Base-by-base conservation (phyloP, 2,888 invertebrate genomes). In the Argynnis bischoffii region DNA sequence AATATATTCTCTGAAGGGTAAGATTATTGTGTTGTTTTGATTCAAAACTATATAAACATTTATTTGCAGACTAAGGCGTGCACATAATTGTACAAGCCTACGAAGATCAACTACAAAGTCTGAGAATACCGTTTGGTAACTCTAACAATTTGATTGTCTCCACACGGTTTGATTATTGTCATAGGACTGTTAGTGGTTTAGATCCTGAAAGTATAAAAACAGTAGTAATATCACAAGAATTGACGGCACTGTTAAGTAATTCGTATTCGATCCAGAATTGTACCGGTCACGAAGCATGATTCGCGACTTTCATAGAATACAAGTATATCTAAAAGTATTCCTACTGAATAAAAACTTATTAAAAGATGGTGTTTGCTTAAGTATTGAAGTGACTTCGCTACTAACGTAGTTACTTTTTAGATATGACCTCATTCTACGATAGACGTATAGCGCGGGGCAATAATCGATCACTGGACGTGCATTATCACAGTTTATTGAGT, bases 381-480 rank as follows among this genome's bases (percentile, higher is more conserved):
- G 59, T 59, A 48, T 59, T 48, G 5, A 59, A 59, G 48, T 59
- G 59, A 59, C 48, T 59, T 59, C 31, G 47, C 59, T n/a, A 31
- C 48, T 59, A 47, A 48, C 53, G 50, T 53, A 51, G 51, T 61
- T 21, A 41, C 51, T 53, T 61, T 61, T 53, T 53, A 61, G 50
- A 59, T 13, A 61, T 51, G 61, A 61, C 61, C 61, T 61, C 61
- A 61, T 61, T 61, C 61, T 61, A 51, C 61, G 61, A 61, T 18
- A 61, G 51, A 11, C 61, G 50, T 54, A 54, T 53, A 46, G 54
- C 54, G 60, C 60, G 59, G 66, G 66, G 60, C 55, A 55, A 53
- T 55, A 61, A 83, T 81, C 86, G 83, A 86, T 87, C 90, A 91
- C 90, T 92, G 90, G 89, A 90, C 90, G 88, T 84, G 85, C 80